Evolutionary conservation across 2,113 vertebrate species (phyloP).

Genomic region (Oreotrochilus melanogaster): DNA sequence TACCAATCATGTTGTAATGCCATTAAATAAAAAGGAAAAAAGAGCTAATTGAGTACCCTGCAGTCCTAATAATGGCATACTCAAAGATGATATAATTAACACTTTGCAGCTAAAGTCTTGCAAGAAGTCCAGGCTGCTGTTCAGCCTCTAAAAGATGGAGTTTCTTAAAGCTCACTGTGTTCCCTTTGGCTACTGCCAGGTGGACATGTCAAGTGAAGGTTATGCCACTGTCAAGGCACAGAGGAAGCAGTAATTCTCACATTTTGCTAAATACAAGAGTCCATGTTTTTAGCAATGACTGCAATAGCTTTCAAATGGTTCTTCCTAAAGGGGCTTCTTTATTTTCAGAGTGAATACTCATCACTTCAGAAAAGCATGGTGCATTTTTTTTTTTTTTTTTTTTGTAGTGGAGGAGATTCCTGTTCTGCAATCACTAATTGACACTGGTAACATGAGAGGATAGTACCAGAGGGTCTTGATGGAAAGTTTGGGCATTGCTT

Average conservation of each 20-base stretch:
- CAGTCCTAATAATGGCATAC: conserved; percentile 18
- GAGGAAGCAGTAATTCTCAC: accelerated
- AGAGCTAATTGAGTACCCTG: conserved; percentile 57
- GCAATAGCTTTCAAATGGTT: background rate
- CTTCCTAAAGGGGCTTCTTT: background rate
- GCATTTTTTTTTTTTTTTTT: background rate
- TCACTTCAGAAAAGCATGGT: background rate
- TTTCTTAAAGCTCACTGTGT: background rate
- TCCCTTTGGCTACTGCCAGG: background rate
- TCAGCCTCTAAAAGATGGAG: background rate
- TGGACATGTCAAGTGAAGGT: background rate
- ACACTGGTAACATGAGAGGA: background rate
- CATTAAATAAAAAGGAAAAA: conserved; percentile 54
- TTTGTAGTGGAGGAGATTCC: background rate
- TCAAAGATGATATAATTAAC: conserved; percentile 40
- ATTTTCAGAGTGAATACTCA: background rate
- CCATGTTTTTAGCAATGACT: background rate
- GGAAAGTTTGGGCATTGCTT: background rate
- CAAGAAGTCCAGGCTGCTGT: background rate
- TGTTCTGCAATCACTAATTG: background rate
- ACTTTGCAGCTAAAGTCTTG: conserved; percentile 57
- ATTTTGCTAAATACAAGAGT: background rate
- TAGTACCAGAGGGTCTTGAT: background rate
- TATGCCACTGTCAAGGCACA: background rate
- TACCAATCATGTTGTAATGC: conserved; percentile 69